Evolutionary conservation across 2,113 vertebrate genomes (phyloP), one percentile per base, ranked within the genome.

Genomic region (Nansenia antarctica): DNA sequence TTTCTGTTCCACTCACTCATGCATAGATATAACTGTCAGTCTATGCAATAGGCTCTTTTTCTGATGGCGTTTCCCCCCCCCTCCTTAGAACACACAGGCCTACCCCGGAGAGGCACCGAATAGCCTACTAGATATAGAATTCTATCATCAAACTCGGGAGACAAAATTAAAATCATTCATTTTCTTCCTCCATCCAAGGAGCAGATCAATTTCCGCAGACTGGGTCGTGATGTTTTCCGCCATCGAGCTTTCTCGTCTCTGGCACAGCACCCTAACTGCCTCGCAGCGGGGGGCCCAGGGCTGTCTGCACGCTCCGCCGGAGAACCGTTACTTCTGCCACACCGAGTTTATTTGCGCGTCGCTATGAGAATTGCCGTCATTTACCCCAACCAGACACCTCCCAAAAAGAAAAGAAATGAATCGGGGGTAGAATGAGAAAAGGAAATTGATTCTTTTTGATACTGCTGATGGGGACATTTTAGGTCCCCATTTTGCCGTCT

Each of bases 131-230:
- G n/a, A n/a, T n/a, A 80, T 76, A 72, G 77, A 85, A 87, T 88
- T 91, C 90, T 82, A 89, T 87, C 86, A 85, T 82, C 81, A 84
- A 82, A 83, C 78, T 84, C 81, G 42, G n/a, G 81, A 83, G 84
- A 84, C 85, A 76, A 90, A 92, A 91, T 91, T 91, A 92, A 92
- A 93, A 92, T 91, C 79, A 67, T 82, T 88, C 88, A 89, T 92
- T 91, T 91, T 91, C 87, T 87, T 84, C 84, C 88, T 83, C 90
- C 81, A 61, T 84, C 85, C 82, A 86, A 90, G 90, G 89, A 89
- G 89, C 86, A 91, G 92, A 93, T 92, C 91, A 91, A 93, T 93
- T 93, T 93, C 92, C 90, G 84, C 87, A 87, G 90, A 91, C 84
- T 81, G 85, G 85, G 87, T 92, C 76, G 82, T 82, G 89, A 90